Conservation (phyloP, 2,888 invertebrate genomes). For the Pammene aurita region DNA sequence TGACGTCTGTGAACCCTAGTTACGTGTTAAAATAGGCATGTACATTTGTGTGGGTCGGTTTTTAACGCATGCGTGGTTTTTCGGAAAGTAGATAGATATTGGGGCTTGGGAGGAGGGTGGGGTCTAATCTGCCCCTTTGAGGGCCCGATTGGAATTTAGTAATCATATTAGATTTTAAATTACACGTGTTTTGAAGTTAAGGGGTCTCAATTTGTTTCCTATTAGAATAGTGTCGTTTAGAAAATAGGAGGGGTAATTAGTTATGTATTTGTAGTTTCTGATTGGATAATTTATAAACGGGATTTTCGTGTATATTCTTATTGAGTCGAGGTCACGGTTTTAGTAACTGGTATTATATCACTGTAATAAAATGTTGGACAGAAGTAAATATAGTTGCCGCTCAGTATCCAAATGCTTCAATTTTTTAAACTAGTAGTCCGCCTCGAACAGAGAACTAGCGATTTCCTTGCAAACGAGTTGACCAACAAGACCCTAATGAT, state of each 20-base stretch:
- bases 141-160: constrained; percentile 81
- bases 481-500: too few species aligned
- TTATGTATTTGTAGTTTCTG: constrained; percentile 32
- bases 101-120: constrained; percentile 69
- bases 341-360: too few species aligned
- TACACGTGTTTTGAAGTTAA: constrained; percentile 76
- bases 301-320: not conserved
- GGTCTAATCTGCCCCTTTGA: constrained; percentile 81
- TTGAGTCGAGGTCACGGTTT: not conserved
- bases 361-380: too few species aligned
- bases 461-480: too few species aligned
- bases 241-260: constrained; percentile 17
- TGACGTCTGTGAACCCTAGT: constrained; percentile 7
- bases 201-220: constrained; percentile 74
- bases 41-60: constrained; percentile 71
- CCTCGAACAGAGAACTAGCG: too few species aligned
- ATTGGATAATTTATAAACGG: constrained; percentile 1
- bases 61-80: constrained; percentile 81
- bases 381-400: too few species aligned
- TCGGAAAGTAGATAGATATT: constrained; percentile 79
- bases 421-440: too few species aligned
- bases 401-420: too few species aligned
- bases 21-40: constrained; percentile 67
- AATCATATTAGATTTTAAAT: constrained; percentile 83
- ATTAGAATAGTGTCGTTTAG: constrained; percentile 59